Evolutionary conservation across 2,888 invertebrate species (phyloP), one percentile per base, ranked within the genome.

Genomic region (Frankliniella fusca): DNA sequence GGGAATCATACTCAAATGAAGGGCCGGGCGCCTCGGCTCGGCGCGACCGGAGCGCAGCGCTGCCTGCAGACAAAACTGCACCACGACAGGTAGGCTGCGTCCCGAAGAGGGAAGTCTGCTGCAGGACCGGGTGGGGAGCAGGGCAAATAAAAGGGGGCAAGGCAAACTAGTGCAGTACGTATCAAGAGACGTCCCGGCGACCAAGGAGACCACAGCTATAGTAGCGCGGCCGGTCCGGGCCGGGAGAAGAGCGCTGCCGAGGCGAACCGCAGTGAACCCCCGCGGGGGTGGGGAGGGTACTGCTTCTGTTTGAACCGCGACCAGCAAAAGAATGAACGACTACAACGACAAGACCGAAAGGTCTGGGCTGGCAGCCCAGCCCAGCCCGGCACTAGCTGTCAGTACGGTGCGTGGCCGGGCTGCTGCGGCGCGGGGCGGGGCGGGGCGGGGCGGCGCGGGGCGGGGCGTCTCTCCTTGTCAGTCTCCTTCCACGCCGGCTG

Each of bases 251-350:
- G 23, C 23, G 70, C 0, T 5, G 38, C 3, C 2, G 10, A 23
- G 70, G 7, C 10, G 70, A 23, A 11, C 70, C 70, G 38, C 3
- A 38, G 38, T 38, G 38, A 38, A 38, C 38, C 38, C 38, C 5
- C 38, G n/a, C 38, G 38, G 38, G 38, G 38, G 38, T 5, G 38
- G 38, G 38, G 38, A 38, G 38, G 38, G 38, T 38, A 38, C 38
- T 38, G 38, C 38, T 38, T 18, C 38, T 38, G 38, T 5, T 38
- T 18, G n/a, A 61, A 61, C 18, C n/a, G 7, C 61, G 20, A 61
- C 61, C n/a, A n/a, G 61, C 70, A 27, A 23, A 76, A 76, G 70
- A 76, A 76, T 76, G 70, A 76, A 27, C 70, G 70, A 76, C n/a
- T 23, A 61, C 61, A n/a, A 61, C 61, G 61, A n/a, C 18, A 61